A percentile compares a stretch with the other conserved stretches of the same genome.
Conservation (phyloP, 2,888 invertebrate genomes). For the Macropis europaea region DNA sequence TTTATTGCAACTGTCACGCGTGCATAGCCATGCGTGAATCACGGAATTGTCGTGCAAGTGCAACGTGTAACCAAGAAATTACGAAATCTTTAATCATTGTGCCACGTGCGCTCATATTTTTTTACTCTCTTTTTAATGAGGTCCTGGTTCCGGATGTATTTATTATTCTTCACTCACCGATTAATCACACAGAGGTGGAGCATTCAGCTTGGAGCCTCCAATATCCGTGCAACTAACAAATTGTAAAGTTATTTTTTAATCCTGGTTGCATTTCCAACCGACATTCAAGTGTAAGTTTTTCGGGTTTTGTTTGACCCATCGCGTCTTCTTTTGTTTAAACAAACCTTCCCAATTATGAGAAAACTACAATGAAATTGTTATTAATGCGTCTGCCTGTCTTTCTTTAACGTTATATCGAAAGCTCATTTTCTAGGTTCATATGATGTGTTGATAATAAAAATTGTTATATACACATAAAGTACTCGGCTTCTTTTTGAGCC, state of each 20-base stretch:
- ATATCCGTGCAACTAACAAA: background rate
- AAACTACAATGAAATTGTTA: too few relatives aligned
- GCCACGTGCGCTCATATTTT: constrained; percentile 37
- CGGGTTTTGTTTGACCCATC: too few relatives aligned
- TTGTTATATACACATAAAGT: too few relatives aligned
- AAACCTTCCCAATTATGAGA: too few relatives aligned
- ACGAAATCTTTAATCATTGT: constrained; percentile 45
- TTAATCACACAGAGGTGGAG: constrained; percentile 36
- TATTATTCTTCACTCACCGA: constrained; percentile 20
- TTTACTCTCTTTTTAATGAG: constrained; percentile 42
- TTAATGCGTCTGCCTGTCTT: too few relatives aligned
- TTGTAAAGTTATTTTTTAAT: background rate
- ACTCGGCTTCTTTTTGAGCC: too few relatives aligned
- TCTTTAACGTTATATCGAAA: too few relatives aligned
- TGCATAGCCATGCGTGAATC: constrained; percentile 60
- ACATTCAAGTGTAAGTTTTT: too few relatives aligned
- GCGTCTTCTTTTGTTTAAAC: too few relatives aligned
- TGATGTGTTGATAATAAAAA: too few relatives aligned
- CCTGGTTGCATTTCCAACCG: background rate
- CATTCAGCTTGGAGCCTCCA: constrained; percentile 10
- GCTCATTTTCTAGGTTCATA: too few relatives aligned
- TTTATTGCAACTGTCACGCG: constrained; percentile 56
- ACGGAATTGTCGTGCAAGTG: constrained; percentile 61
- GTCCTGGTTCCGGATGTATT: constrained; percentile 57
- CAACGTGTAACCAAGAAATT: constrained; percentile 43